Percentiles rank a stretch among this genome's conserved stretches.
Conservation (phyloP, 2,797 vertebrate species). For the Syndactyla subalaris region DNA sequence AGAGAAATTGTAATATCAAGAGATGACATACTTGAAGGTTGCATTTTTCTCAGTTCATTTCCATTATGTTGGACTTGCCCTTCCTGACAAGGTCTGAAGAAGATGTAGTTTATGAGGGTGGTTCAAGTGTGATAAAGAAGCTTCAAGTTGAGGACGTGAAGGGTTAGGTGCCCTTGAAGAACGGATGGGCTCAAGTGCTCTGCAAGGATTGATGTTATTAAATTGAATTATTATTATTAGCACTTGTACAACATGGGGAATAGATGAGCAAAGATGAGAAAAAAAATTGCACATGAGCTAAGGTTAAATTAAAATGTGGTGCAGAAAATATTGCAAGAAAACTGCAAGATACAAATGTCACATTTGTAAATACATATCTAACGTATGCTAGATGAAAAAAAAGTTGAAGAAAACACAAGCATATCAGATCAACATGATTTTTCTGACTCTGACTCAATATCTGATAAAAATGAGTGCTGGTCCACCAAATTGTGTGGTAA, state of each 20-base stretch:
- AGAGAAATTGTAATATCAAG: slow-evolving; percentile 42
- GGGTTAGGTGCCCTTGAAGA: slow-evolving; percentile 76
- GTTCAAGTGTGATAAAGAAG: slow-evolving; percentile 78
- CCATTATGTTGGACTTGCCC: slow-evolving; percentile 67
- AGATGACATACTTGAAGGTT: slow-evolving; percentile 73
- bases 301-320: slow-evolving; percentile 64
- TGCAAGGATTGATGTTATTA: slow-evolving; percentile 75
- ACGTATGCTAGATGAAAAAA: background rate
- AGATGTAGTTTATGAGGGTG: slow-evolving; percentile 76
- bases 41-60: slow-evolving; percentile 73
- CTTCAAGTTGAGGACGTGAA: slow-evolving; percentile 69
- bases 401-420: background rate
- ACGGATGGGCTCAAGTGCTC: slow-evolving; percentile 65
- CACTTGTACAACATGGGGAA: slow-evolving; percentile 64
- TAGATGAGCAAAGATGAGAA: background rate
- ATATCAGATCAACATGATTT: background rate
- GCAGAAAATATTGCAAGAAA: slow-evolving; percentile 16
- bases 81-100: slow-evolving; percentile 76
- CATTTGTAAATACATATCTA: background rate
- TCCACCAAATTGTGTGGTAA: background rate
- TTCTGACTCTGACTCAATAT: background rate
- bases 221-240: slow-evolving; percentile 81
- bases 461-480: background rate
- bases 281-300: background rate
- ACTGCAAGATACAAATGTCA: background rate